Base-by-base conservation (phyloP, 2,888 invertebrate species). In the Tortrix viridana region DNA sequence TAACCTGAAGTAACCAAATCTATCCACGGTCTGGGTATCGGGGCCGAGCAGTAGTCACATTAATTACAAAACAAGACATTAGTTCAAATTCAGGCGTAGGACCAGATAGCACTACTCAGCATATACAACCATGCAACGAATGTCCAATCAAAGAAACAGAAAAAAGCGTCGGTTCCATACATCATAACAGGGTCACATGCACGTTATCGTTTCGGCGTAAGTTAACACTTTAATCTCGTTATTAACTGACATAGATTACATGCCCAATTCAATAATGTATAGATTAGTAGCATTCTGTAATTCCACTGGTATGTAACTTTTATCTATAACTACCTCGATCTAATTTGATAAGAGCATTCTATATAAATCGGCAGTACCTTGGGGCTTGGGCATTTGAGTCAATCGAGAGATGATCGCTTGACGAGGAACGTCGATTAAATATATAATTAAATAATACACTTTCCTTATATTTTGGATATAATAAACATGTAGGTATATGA, bases 71-170 rank as follows among this genome's bases (percentile, higher is more conserved):
- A 38, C 22, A 3, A 20, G 20, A 63, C 37, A n/a, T n/a, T n/a
- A 50, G 54, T 48, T 44, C 65, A 66, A 69, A 65, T 69, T 75
- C 77, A 80, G 82, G 81, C 81, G 79, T 74, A 76, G 72, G 75
- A 76, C 79, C 80, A 58, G 72, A 71, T 68, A 68, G 67, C 65
- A 66, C 70, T 75, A 79, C 70, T 70, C 70, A 63, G 57, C 57
- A 20, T 53, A 85, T 79, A 86, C 74, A 73, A 75, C 82, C 88
- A 89, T 89, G 89, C 89, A 84, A 83, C 83, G 80, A 78, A 74
- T 77, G 79, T 75, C 78, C 76, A 84, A 81, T 82, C 79, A 80
- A 84, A 71, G 74, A 79, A 84, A 80, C 75, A 76, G 68, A 77
- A 79, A 75, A 73, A 86, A 80, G 81, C 80, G 69, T 74, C 70